phyloP scores from a whole-genome alignment of 2,888 invertebrate species.

The Thymelicus acteon region DNA sequence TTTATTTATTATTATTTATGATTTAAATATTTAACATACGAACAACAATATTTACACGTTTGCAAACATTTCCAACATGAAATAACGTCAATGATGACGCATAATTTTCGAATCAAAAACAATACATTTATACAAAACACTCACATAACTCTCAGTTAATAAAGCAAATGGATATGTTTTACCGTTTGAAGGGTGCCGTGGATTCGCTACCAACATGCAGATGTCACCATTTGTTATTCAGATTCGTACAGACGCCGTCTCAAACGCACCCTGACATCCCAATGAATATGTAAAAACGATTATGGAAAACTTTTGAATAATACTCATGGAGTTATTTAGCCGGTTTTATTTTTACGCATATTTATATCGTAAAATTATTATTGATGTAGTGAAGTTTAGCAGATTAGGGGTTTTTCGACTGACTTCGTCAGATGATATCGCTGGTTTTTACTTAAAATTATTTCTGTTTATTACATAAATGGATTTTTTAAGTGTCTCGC shows the following conservation, averaged over 20 bases:
- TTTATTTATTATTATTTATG: too few species aligned
- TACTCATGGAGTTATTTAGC: conserved; percentile 48
- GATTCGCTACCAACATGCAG: conserved; percentile 72
- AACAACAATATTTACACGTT: too few species aligned
- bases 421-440: not conserved
- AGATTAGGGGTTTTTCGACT: not conserved
- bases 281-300: conserved; percentile 83
- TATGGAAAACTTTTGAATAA: conserved; percentile 76
- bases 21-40: too few species aligned
- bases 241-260: conserved; percentile 74
- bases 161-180: conserved; percentile 43
- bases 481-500: not conserved
- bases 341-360: conserved; percentile 20
- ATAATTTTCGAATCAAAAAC: conserved; percentile 18
- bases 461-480: not conserved
- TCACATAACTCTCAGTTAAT: conserved; percentile 33
- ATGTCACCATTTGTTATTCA: conserved; percentile 83
- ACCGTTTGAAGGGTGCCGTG: conserved; percentile 58
- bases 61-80: not conserved
- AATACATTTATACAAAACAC: conserved; percentile 11
- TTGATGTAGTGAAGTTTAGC: too few species aligned
- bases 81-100: not conserved
- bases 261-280: conserved; percentile 77
- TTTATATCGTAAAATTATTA: not conserved
- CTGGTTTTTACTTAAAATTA: not conserved